Base-by-base conservation (phyloP, 1,140 invertebrate genomes). In the Notospermus geniculatus region DNA sequence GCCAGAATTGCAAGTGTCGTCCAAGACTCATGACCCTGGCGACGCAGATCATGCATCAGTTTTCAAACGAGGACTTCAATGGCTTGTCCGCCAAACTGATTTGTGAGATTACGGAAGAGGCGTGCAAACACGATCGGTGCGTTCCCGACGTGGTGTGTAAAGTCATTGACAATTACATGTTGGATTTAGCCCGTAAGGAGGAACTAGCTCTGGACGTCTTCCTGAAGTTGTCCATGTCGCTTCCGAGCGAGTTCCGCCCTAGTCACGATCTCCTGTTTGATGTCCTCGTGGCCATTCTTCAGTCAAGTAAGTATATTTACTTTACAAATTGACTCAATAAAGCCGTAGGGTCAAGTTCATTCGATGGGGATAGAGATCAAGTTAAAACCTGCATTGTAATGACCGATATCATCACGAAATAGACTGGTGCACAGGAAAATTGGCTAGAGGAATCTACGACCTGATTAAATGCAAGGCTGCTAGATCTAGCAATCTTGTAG, bases 141-240 rank as follows among this genome's bases (percentile, higher is more conserved):
- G 61, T 71, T 36, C 59, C 64, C 15, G 69, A 73, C 41, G 68
- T 64, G 25, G 70, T 72, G 0, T 74, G 72, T 43, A 60, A 57
- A 11, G 65, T 79, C 7, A 68, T 77, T 1, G 74, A 79, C 54
- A 70, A 65, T 13, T 78, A 77, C 57, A 65, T 77, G 69, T 63
- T 63, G 13, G 71, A 76, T 39, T 74, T 75, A 70, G 66, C 73
- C 2, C 60, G 63, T 23, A 74, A 76, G 50, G 73, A 74, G 7
- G 65, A 72, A 17, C 65, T 80, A 9, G 75, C 70, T 25, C 64
- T 69, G 1, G 74, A 79, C 53, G 73, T 72, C 11, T 80, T 78
- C 60, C 71, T 70, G 36, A 67, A 73, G 25, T 60, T 80, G 52
- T 71, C 71, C 1, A 69, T 68, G 15, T 70, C 72, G 4, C 64